Base-by-base conservation (phyloP, 2,888 invertebrate species). In the Macropis europaea region DNA sequence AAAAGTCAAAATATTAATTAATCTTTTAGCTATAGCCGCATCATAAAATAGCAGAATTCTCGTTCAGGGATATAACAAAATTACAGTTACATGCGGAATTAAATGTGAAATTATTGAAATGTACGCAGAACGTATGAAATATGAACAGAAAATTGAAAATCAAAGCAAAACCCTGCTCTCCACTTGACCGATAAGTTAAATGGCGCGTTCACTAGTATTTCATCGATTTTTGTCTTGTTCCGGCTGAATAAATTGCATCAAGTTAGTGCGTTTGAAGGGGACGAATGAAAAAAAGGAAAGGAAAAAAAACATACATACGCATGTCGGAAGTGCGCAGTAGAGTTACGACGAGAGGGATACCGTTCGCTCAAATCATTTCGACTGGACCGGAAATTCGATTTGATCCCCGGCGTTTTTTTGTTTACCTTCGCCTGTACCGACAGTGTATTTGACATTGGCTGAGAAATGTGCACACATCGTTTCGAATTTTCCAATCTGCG, bases 371-470 rank as follows among this genome's bases (percentile, higher is more conserved):
- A 79, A 71, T 73, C 68, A 70, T 76, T 79, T 66, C 54, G 71
- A 40, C 45, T 32, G 52, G 32, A 13, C 66, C 63, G 48, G 66
- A 69, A 62, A 77, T 77, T 79, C 79, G 77, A 74, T 77, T 77
- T 76, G 40, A 71, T 59, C 38, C 59, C n/a, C 13, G 34, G 30
- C 26, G 36, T 32, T 62, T 47, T 67, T 42, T 61, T 45, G 30
- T 50, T 62, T 42, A 13, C 43, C 32, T 48, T 30, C 45, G 43
- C 43, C 57, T 53, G 64, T 53, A 61, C 52, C 54, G 54, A 77
- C 74, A 59, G 71, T 82, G 83, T 79, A 74, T 81, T 83, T 82
- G 81, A 81, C 79, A 76, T 74, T 67, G 69, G 73, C 68, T 82
- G 83, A 83, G 82, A 83, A 84, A 83, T 80, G 83, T 74, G 68